These are phyloP conservation scores for Mormyrops boulengeri DNA, from an alignment of 2,797 vertebrate species.

Conservation along the genomic window DNA sequence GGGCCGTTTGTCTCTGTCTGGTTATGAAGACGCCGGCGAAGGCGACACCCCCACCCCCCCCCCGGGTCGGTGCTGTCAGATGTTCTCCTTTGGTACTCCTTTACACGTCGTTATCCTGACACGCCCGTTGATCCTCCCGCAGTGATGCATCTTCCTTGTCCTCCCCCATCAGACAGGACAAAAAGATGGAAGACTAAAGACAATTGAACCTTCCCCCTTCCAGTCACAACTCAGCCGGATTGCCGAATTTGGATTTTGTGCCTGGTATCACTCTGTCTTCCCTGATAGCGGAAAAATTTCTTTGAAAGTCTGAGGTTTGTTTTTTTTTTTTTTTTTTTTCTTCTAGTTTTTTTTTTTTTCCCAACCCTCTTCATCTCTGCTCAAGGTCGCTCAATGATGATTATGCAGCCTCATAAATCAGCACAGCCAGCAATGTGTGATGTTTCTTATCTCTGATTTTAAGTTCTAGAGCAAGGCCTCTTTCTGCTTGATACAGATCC, in stretches of 20 bases:
- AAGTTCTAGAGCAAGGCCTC: not conserved
- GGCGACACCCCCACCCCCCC: not conserved
- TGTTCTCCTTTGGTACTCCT: slow-evolving; percentile 14
- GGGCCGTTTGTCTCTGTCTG: slow-evolving; percentile 23
- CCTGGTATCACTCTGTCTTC: not conserved
- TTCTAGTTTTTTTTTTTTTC: no score
- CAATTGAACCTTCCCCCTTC: not conserved
- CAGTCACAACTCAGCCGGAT: not conserved
- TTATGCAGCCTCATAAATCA: not conserved
- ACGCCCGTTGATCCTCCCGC: slow-evolving; percentile 5
- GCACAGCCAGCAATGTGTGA: not conserved
- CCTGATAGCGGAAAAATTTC: not conserved
- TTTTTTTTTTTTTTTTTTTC: not conserved
- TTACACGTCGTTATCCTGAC: slow-evolving; percentile 22
- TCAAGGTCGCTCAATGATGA: not conserved
- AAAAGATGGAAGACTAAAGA: not conserved
- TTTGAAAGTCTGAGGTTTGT: not conserved
- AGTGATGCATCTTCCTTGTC: not conserved
- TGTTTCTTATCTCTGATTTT: not conserved
- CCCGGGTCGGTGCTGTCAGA: slow-evolving; percentile 12
- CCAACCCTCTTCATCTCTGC: not conserved
- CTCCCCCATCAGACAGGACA: not conserved
- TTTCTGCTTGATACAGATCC: not conserved
- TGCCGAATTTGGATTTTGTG: not conserved
- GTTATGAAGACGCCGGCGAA: slow-evolving; percentile 4